Conservation (phyloP, 2,888 invertebrate species). For the Diaprepes abbreviatus region DNA sequence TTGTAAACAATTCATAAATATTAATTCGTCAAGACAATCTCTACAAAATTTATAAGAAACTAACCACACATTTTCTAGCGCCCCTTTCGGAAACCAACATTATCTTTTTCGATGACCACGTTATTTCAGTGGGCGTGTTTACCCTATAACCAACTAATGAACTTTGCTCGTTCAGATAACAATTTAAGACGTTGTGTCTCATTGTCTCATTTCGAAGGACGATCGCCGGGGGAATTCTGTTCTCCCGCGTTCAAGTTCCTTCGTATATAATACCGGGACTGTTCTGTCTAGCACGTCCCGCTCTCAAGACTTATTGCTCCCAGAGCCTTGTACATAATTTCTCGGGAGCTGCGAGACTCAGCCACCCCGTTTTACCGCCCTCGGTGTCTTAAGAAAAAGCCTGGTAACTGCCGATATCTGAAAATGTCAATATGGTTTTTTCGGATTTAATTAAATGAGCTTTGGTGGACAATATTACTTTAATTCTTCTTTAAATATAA, state of each 20-base stretch:
- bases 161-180: slow-evolving; percentile 65
- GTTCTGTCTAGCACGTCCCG: slow-evolving; percentile 69
- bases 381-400: slow-evolving; percentile 13
- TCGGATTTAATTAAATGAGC: not conserved
- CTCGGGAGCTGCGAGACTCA: slow-evolving; percentile 56
- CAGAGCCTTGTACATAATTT: slow-evolving; percentile 70
- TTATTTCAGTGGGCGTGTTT: slow-evolving; percentile 32
- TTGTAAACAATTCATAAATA: too few species aligned
- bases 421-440: not conserved
- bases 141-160: slow-evolving; percentile 57
- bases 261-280: slow-evolving; percentile 68
- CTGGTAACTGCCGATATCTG: slow-evolving; percentile 2
- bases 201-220: slow-evolving; percentile 67
- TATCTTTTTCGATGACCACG: slow-evolving; percentile 19
- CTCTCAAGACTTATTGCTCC: slow-evolving; percentile 67
- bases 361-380: slow-evolving; percentile 38
- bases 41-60: too few species aligned
- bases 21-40: too few species aligned
- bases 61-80: not conserved
- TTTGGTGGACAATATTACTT: too few species aligned
- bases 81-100: not conserved
- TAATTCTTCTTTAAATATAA: too few species aligned
- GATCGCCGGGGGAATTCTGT: slow-evolving; percentile 64
- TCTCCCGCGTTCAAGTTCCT: slow-evolving; percentile 58
- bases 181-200: slow-evolving; percentile 63